Evolutionary conservation across 2,113 vertebrate genomes (phyloP).

Genomic region (Tamias sibiricus): DNA sequence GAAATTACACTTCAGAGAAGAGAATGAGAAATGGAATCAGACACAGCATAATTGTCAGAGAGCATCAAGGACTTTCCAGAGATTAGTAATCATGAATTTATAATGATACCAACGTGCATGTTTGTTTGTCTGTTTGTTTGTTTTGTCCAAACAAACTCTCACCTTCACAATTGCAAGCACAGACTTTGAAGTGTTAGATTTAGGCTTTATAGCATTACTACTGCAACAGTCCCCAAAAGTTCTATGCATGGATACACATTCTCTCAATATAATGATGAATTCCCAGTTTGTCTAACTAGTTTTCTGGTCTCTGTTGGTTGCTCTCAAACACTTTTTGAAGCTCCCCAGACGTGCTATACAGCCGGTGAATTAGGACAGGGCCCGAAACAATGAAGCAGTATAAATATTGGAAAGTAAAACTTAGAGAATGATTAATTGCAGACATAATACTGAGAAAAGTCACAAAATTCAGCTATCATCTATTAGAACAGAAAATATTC

Average conservation of each 20-base stretch:
- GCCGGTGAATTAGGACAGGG: not conserved
- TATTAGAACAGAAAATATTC: not conserved
- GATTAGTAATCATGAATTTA: not conserved
- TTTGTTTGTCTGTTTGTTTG: not conserved
- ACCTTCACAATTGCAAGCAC: not conserved
- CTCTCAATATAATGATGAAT: not conserved
- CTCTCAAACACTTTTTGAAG: not conserved
- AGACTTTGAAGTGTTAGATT: not conserved
- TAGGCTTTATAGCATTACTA: not conserved
- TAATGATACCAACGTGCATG: not conserved
- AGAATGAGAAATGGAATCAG: not conserved
- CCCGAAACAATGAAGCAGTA: not conserved
- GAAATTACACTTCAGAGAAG: not conserved
- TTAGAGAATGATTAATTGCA: not conserved
- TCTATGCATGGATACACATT: not conserved
- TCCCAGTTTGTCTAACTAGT: not conserved
- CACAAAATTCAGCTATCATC: not conserved
- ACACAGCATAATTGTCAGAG: not conserved
- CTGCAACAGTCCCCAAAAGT: accelerated
- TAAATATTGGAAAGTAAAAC: not conserved
- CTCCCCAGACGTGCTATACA: not conserved
- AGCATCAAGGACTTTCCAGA: not conserved
- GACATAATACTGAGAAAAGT: not conserved
- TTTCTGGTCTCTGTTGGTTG: not conserved
- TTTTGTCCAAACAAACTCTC: too few relatives aligned